Evolutionary conservation across 2,888 invertebrate genomes (phyloP).

Genomic region (Spilarctia lutea): DNA sequence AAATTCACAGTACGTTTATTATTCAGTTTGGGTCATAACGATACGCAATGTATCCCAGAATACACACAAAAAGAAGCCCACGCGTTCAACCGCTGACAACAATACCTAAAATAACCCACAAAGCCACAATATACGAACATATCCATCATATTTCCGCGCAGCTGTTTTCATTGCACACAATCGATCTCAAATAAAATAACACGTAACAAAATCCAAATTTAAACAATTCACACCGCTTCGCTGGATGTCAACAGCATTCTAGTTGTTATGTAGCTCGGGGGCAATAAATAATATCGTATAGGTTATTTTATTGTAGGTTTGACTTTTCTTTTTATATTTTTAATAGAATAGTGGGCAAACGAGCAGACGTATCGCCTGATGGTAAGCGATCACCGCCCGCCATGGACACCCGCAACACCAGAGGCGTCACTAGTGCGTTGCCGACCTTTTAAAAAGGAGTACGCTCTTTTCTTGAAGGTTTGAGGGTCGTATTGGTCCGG

Average conservation of each 20-base stretch:
- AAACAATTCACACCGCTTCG: not conserved
- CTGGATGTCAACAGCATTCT: constrained; percentile 2
- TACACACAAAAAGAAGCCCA: not conserved
- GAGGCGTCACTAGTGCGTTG: no score
- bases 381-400: no score
- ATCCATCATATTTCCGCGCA: constrained; percentile 5
- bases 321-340: no score
- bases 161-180: constrained; percentile 6
- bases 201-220: constrained; percentile 9
- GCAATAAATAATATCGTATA: not conserved
- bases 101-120: constrained; percentile 5
- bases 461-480: no score
- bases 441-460: no score
- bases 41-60: not conserved
- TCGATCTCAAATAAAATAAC: constrained; percentile 4
- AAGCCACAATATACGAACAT: not conserved
- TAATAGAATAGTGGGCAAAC: no score
- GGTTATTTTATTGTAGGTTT: not conserved
- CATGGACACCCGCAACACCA: no score
- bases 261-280: not conserved
- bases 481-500: no score
- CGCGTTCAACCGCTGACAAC: not conserved
- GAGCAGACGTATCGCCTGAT: no score
- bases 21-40: not conserved
- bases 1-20: not conserved